phyloP scores from a whole-genome alignment of 1,140 invertebrate species.

The Drosophila nigromelanica region DNA sequence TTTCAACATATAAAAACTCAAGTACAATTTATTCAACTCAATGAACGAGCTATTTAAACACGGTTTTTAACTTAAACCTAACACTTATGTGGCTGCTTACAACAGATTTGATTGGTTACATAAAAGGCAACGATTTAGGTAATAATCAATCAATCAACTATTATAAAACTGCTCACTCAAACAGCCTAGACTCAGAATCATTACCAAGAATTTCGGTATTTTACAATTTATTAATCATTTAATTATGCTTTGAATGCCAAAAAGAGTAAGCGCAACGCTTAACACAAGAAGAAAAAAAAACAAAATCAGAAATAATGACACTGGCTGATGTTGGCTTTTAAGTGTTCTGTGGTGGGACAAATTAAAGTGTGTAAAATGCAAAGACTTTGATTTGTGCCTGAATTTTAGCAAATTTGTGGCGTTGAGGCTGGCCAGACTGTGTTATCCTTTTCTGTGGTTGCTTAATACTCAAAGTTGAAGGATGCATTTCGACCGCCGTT shows the following conservation, averaged over 20 bases:
- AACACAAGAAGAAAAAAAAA: constrained; percentile 2
- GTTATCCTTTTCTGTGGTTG: neutral
- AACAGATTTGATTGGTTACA: constrained; percentile 16
- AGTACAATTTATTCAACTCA: neutral
- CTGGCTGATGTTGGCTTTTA: constrained; percentile 8
- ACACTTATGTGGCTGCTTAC: constrained; percentile 6
- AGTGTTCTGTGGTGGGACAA: constrained; percentile 11
- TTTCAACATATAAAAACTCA: constrained; percentile 1
- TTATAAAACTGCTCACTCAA: neutral
- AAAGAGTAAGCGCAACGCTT: neutral
- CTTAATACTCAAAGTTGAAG: constrained; percentile 79
- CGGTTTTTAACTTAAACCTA: neutral
- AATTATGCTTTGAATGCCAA: constrained; percentile 8
- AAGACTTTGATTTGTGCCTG: constrained; percentile 26
- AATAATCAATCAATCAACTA: constrained; percentile 1
- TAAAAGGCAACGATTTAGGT: constrained; percentile 6
- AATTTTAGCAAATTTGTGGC: constrained; percentile 1
- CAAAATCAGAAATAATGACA: constrained; percentile 1
- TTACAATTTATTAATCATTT: constrained; percentile 18
- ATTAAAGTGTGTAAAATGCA: constrained; percentile 35
- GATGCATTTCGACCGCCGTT: constrained; percentile 54
- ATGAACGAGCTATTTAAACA: neutral
- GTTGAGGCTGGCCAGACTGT: neutral
- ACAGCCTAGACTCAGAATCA: constrained; percentile 1
- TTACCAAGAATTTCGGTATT: constrained; percentile 15